Conservation (phyloP, 2,888 invertebrate genomes). For the Mesorhabditis sp. region DNA sequence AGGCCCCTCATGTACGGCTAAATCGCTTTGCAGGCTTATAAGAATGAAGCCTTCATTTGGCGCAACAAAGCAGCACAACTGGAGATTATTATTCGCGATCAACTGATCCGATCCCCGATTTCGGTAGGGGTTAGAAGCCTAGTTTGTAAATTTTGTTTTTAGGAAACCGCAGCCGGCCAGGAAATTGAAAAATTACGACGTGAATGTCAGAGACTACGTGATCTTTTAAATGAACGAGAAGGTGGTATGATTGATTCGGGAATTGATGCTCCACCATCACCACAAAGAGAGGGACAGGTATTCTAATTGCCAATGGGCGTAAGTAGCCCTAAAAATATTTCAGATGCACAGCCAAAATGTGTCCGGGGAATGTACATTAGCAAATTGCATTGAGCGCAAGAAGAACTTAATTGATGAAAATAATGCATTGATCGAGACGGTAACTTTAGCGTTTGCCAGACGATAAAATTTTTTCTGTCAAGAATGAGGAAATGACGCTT, state of each 20-base stretch:
- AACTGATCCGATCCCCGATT: slow-evolving; percentile 29
- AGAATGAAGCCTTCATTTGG: slow-evolving; percentile 56
- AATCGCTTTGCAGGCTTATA: slow-evolving; percentile 44
- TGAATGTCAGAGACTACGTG: slow-evolving; percentile 12
- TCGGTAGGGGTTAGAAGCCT: slow-evolving; percentile 14
- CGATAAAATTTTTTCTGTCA: slow-evolving; percentile 7
- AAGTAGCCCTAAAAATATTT: too few relatives aligned
- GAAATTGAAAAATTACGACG: slow-evolving; percentile 12
- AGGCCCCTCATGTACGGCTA: too few relatives aligned
- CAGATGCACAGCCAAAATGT: too few relatives aligned
- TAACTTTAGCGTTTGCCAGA: slow-evolving; percentile 9
- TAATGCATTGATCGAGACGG: slow-evolving; percentile 36
- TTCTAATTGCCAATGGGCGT: too few relatives aligned
- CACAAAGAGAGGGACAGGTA: neutral
- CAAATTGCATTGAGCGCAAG: slow-evolving; percentile 38
- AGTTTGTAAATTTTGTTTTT: slow-evolving; percentile 12
- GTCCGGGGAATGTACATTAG: slow-evolving; percentile 36
- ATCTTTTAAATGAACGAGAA: slow-evolving; percentile 12
- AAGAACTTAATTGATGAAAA: slow-evolving; percentile 44
- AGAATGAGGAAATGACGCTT: slow-evolving; percentile 34
- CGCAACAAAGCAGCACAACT: slow-evolving; percentile 56
- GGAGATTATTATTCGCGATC: slow-evolving; percentile 52
- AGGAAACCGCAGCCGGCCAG: neutral
- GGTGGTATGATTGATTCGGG: slow-evolving; percentile 13
- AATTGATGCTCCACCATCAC: slow-evolving; percentile 11